These are phyloP conservation scores for Oopsacas minuta DNA, from an alignment of 37 sponge, comb jelly and placozoan genomes.

Conservation along the genomic window DNA sequence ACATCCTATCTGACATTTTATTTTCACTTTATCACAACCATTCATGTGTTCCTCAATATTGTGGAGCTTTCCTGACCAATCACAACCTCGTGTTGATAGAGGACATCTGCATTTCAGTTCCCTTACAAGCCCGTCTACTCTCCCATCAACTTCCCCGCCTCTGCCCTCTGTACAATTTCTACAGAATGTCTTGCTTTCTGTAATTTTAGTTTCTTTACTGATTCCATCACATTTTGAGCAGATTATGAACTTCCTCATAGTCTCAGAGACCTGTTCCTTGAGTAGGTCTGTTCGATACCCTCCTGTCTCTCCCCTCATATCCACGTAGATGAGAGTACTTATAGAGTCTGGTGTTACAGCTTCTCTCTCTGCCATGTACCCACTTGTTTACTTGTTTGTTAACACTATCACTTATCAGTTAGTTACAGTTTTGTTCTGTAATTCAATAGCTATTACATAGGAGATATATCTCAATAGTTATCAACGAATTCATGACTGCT, in stretches of 20 bases:
- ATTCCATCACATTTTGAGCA: neutral
- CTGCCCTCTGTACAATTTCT: neutral
- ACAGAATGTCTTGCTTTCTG: neutral
- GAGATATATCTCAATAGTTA: too few relatives aligned
- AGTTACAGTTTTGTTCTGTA: too few relatives aligned
- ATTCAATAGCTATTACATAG: too few relatives aligned
- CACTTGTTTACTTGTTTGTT: too few relatives aligned
- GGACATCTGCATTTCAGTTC: neutral
- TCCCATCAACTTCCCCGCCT: neutral
- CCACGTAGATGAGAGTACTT: neutral
- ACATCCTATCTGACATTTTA: neutral
- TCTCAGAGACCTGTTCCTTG: neutral
- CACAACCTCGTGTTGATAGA: neutral
- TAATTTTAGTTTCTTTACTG: neutral
- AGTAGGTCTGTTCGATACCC: neutral
- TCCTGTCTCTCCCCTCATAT: neutral
- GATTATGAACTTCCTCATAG: neutral
- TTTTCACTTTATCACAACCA: neutral
- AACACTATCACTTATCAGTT: too few relatives aligned
- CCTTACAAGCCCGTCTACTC: neutral
- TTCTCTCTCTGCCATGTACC: neutral
- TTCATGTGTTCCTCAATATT: neutral
- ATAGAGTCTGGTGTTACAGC: neutral
- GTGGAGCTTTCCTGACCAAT: neutral
- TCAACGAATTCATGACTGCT: too few relatives aligned